phyloP scores from a whole-genome alignment of 2,888 invertebrate genomes.

The Microctonus hyperodae region DNA sequence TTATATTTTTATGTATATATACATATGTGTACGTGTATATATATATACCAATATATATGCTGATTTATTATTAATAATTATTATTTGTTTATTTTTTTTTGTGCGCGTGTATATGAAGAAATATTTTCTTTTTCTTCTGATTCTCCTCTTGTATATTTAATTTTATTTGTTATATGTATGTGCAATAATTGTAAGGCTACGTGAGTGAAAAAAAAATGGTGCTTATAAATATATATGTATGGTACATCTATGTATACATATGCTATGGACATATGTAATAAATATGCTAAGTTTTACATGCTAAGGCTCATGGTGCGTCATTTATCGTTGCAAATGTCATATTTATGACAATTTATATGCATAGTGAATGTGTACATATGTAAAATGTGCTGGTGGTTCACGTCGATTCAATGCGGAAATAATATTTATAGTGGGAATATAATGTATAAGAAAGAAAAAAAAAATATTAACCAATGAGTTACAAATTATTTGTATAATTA shows the following conservation, averaged over 20 bases:
- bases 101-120: constrained; percentile 17
- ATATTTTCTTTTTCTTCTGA: background rate
- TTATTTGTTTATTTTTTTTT: constrained; percentile 13
- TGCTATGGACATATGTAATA: constrained; percentile 15
- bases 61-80: too few relatives aligned
- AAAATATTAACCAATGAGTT: background rate
- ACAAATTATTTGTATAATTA: background rate
- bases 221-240: constrained; percentile 29
- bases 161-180: constrained; percentile 15
- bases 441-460: background rate
- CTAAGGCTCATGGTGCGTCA: constrained; percentile 40
- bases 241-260: constrained; percentile 17
- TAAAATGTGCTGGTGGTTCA: constrained; percentile 12
- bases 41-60: constrained; percentile 15
- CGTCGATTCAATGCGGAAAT: background rate
- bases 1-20: too few relatives aligned
- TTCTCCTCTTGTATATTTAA: constrained; percentile 13
- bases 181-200: constrained; percentile 33
- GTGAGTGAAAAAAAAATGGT: constrained; percentile 35
- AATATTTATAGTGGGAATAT: background rate
- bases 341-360: constrained; percentile 15
- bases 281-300: constrained; percentile 39
- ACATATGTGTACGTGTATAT: too few relatives aligned
- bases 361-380: constrained; percentile 9
- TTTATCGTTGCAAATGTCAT: constrained; percentile 18